These are phyloP conservation scores for Kryptopterus vitreolus DNA, from an alignment of 2,797 vertebrate species.

Conservation along the genomic window DNA sequence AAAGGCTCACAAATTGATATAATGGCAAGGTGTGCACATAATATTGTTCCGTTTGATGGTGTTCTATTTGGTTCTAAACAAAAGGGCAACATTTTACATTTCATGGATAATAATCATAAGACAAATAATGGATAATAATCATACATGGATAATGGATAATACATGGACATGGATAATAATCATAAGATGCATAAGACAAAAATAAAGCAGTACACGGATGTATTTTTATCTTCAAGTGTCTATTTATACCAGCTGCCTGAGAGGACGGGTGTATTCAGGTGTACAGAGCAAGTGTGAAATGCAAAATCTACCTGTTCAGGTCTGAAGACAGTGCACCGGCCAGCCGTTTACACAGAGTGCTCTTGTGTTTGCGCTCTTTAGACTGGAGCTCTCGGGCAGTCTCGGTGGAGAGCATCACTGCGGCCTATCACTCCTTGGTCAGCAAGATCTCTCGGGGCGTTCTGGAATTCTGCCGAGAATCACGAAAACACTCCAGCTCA, in stretches of 20 bases:
- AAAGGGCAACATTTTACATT: too few relatives aligned
- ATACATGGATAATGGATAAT: too few relatives aligned
- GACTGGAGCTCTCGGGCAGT: conserved; percentile 50
- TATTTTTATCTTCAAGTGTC: neutral
- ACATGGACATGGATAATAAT: too few relatives aligned
- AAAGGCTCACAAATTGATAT: neutral
- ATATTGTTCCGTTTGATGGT: too few relatives aligned
- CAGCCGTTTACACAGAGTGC: conserved; percentile 51
- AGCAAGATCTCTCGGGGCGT: conserved; percentile 20
- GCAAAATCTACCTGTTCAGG: conserved; percentile 47
- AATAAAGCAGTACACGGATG: neutral
- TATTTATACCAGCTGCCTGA: neutral
- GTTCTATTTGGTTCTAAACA: neutral
- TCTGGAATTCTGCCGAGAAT: conserved; percentile 19
- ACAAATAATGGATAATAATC: too few relatives aligned
- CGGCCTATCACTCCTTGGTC: conserved; percentile 23
- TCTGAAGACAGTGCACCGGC: conserved; percentile 55
- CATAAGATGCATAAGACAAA: too few relatives aligned
- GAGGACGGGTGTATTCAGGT: neutral
- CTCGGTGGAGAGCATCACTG: conserved; percentile 51
- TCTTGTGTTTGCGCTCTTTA: conserved; percentile 57
- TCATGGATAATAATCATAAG: too few relatives aligned
- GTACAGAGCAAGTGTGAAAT: neutral
- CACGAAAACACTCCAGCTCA: neutral
- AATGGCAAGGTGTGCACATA: too few relatives aligned